Evolutionary conservation across 2,888 invertebrate species (phyloP), one percentile per base, ranked within the genome.

Genomic region (Pterostichus madidus): DNA sequence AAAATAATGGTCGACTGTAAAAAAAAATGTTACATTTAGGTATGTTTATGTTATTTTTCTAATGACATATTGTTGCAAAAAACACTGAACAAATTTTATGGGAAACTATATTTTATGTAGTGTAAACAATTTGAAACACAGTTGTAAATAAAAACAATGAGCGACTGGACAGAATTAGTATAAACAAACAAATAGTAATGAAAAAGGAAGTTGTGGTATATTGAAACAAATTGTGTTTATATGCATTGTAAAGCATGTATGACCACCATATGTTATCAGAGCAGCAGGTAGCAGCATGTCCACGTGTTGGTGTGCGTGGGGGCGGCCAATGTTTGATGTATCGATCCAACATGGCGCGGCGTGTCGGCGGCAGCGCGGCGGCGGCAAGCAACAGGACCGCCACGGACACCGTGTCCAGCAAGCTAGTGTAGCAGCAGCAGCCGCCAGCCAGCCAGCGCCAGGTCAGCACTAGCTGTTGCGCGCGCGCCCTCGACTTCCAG

Each of bases 271-370:
- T 75, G 75, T 52, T 75, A 75, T 11, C 44, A 13, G 39, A 75
- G 49, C 75, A 75, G 75, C 75, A 75, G 31, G 68, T 44, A 71
- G 68, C 68, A 24, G 24, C 24, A 24, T 15, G 64, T 44, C 73
- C 73, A 75, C 75, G 75, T 75, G 64, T 64, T 64, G 75, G 75
- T 32, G 64, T 39, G 31, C 15, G 64, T 49, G 75, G 53, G 75
- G 53, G 53, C 32, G 52, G 52, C 39, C 32, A 80, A 71, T 80
- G 80, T 80, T 80, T 80, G 53, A 76, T 83, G 56, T 85, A 86
- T 86, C 85, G 86, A 86, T 86, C 86, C 85, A 85, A 85, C 80
- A 86, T 85, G 85, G 85, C 85, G 86, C 83, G 39, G 39, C 39
- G 39, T 8, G 39, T 6, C 39, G 82, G 82, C 68, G 46, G 68